Evolutionary conservation across 2,113 vertebrate species (phyloP).

Genomic region (Irena cyanogastra): DNA sequence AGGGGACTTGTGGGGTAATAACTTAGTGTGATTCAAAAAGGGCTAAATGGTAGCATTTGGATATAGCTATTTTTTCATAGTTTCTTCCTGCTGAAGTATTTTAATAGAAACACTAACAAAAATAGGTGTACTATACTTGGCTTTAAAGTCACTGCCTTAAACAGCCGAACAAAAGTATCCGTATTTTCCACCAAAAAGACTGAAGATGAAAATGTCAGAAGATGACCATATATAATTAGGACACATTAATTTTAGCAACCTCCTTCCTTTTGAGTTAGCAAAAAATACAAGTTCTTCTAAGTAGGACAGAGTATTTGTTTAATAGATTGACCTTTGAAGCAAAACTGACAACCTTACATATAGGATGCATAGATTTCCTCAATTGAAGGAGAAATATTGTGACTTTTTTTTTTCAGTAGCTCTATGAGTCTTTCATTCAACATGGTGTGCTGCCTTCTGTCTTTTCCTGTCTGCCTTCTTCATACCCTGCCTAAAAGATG

Average conservation of each 20-base stretch:
- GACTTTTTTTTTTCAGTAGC: not conserved
- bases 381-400: fast-evolving
- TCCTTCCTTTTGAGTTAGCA: not conserved
- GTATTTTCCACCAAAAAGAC: not conserved
- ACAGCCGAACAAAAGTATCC: not conserved
- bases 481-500: not conserved
- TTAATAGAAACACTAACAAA: not conserved
- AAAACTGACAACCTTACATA: not conserved
- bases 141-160: not conserved
- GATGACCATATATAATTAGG: fast-evolving
- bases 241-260: not conserved
- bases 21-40: not conserved
- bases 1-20: not conserved
- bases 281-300: not conserved
- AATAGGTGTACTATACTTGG: not conserved
- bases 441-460: not conserved
- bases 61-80: not conserved
- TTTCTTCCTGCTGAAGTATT: not conserved
- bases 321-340: not conserved
- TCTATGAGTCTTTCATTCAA: not conserved
- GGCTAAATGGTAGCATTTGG: not conserved
- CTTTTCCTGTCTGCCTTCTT: not conserved
- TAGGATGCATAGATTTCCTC: not conserved
- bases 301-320: not conserved
- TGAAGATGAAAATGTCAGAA: not conserved